Base-by-base conservation (phyloP, 2,113 vertebrate genomes). In the Rhinoderma darwinii region DNA sequence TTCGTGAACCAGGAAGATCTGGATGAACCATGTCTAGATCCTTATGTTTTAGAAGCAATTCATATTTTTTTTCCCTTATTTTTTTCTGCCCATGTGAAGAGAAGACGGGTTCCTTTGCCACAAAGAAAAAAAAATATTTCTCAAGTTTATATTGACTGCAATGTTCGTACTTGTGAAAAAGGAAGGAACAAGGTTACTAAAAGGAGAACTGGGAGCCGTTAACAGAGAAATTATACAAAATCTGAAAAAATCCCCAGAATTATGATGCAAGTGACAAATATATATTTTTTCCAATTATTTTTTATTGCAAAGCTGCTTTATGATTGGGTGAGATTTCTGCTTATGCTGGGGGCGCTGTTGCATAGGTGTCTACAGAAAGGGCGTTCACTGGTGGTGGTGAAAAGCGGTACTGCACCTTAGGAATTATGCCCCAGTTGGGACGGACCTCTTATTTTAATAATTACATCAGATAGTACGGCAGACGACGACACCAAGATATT, bases 201-300 rank as follows among this genome's bases (percentile, higher is more conserved):
- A 80, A 80, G 35, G 22, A 59, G 77, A 80, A 80, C 77, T 61
- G 54, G 22, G 22, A 51, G 32, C 12, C 25, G 14, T 7, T 41
- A 59, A 56, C 41, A 80, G 77, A 61, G 66, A 80, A 56, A 35
- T 79, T 37, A 12, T 80, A 39, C 51, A 59, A 39, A 35, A n/a
- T 80, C 11, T 39, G 27, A 54, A 59, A 78, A 80, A 80, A 54
- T 54, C 44, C 77, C 77, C 77, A 9, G 51, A 59, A n/a, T 56
- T 51, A 41, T 80, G 77, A 59, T 80, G 77, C 35, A 59, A 61
- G 61, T 59, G 22, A 0, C 3, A 20, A 70, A 68, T n/a, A 59
- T 1, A 20, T 70, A 20, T 70, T 39, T 70, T 35, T 70, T 70
- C 32, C 5, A 32, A 18, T 68, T 30, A 17, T 32, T 35, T 35